Evolutionary conservation across 2,797 vertebrate species (phyloP).

Genomic region (Smutsia gigantea): DNA sequence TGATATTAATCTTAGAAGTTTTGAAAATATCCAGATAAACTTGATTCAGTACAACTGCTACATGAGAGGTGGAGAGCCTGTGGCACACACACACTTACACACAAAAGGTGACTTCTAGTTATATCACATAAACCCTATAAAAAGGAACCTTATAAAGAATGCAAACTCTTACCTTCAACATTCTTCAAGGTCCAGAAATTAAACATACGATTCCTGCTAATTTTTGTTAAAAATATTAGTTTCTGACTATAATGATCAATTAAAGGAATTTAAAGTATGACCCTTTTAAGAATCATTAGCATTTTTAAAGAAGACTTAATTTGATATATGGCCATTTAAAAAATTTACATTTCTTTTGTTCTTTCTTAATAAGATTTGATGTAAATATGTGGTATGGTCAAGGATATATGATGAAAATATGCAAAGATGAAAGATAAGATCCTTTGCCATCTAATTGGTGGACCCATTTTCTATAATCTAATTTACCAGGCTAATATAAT

Average conservation of each 20-base stretch:
- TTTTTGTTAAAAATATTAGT: conserved; percentile 3
- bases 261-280: neutral
- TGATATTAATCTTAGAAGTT: neutral
- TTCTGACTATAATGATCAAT: neutral
- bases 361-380: neutral
- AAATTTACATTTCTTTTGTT: neutral
- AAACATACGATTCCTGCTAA: neutral
- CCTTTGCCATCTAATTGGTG: neutral
- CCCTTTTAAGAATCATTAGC: neutral
- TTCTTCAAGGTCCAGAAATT: neutral
- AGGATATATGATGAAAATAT: neutral
- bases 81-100: neutral
- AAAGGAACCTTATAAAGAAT: neutral
- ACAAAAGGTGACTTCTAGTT: neutral
- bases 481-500: neutral
- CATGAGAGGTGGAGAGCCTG: neutral
- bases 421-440: neutral
- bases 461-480: neutral
- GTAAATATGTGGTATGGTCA: neutral
- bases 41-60: neutral
- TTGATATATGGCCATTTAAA: neutral
- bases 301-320: neutral
- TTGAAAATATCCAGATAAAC: neutral
- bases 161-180: neutral
- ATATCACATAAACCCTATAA: neutral